Base-by-base conservation (phyloP, 1,140 invertebrate genomes). In the Chironomus striatipennis region DNA sequence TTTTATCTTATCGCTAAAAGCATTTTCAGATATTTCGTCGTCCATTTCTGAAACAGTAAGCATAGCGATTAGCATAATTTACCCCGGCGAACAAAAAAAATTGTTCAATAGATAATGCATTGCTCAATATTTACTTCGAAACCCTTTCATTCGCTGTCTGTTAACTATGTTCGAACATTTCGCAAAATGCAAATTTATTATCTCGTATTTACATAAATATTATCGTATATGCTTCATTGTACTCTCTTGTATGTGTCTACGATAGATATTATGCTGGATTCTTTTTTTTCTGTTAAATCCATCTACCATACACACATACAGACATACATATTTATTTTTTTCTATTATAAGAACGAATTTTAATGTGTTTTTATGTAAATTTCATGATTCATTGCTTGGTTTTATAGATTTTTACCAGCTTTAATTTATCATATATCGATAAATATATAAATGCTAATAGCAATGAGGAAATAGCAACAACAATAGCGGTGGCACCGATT, bases 1-100 rank as follows among this genome's bases (percentile, higher is more conserved):
- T 70, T 70, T 70, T 20, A 70, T 70, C 65, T 70, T 70, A 70
- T 70, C 65, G 65, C 17, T 70, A 70, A 70, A 70, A 70, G 65
- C 65, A 70, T 20, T 70, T 70, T 70, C 20, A 57, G 47, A 57
- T 57, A 57, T 57, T 34, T 57, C 47, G 47, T 12, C 47, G 47
- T 12, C 47, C 47, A 57, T 57, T 57, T 12, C n/a, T 34, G 24
- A 2, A n/a, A 34, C 24, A 34, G 24, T 34, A 34, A 34, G 24
- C 24, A 34, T 34, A 10, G 47, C 12, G 47, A 57, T 57, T 57
- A 57, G 47, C 12, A 57, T 57, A 57, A 57, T 57, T 57, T 57
- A 12, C 47, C 47, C 47, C 47, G 4, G 47, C n/a, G 12, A 47
- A 47, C 2, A 1, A 47, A 47, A 15, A 47, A 47, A 34, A 34